Base-by-base conservation (phyloP, 2,888 invertebrate species). In the Aelia acuminata region DNA sequence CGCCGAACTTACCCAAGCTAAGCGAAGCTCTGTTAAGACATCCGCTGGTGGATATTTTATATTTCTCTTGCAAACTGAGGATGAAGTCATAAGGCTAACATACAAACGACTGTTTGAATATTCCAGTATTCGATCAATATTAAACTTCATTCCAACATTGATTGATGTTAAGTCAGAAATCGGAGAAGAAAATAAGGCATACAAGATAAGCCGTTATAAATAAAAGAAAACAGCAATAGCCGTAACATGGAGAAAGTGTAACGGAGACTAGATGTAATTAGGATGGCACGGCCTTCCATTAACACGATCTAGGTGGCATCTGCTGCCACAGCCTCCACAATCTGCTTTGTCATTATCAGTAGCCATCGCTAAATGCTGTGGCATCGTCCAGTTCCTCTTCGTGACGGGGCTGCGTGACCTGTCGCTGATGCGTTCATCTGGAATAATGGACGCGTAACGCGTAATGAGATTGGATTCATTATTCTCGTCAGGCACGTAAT, bases 261-360 rank as follows among this genome's bases (percentile, higher is more conserved):
- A 63, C 63, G 80, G 80, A 43, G 39, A 43, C 80, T 80, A 80
- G 43, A 43, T 80, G 43, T 80, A 80, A 80, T 80, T 80, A 80
- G 22, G 43, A 80, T 2, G n/a, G 80, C 43, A 43, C 22, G 22
- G 80, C 31, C 4, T 43, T 43, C 80, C 80, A 80, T 80, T 80
- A 80, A 43, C 80, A 80, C 43, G 80, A 80, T 80, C 80, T 80
- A 80, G 43, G 80, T 4, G 80, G 80, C 80, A 80, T 80, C 80
- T 80, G 43, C 43, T 39, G n/a, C 80, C 80, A 80, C 80, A 80
- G 80, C 80, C 43, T 80, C 80, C 80, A n/a, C 43, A 22, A 80
- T 80, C 80, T 80, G 80, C 80, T 43, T 43, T 43, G 43, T 80
- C 80, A 80, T 80, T 80, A 80, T 43, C 39, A 39, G 80, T 43